A percentile compares a stretch with the other conserved stretches of the same genome.
Evolutionary conservation across 2,113 vertebrate genomes (phyloP).

Genomic region (Lycocorax pyrrhopterus): DNA sequence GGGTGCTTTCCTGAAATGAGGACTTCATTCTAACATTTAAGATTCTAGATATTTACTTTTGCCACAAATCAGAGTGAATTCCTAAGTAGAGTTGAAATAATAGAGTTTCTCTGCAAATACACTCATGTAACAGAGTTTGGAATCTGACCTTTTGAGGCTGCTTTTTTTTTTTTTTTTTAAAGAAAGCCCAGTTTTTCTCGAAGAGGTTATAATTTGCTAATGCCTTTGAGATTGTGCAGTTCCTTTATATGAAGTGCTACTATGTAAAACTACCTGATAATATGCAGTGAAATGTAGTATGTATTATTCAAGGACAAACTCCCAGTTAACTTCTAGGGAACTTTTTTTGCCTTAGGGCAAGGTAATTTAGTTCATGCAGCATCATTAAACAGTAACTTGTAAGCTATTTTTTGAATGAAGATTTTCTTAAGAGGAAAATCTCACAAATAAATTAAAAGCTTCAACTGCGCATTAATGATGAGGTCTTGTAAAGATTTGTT

Average conservation of each 20-base stretch:
- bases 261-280: background rate
- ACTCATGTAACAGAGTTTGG: background rate
- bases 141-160: background rate
- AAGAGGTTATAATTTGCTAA: background rate
- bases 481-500: background rate
- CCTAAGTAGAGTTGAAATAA: background rate
- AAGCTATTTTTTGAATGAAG: background rate
- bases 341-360: background rate
- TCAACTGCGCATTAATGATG: background rate
- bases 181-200: background rate
- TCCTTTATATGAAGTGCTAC: background rate
- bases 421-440: background rate
- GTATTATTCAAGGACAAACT: background rate
- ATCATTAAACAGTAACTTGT: background rate
- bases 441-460: background rate
- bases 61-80: background rate
- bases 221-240: background rate
- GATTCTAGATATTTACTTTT: background rate
- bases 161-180: background rate
- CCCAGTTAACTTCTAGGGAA: background rate
- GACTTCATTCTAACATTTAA: background rate
- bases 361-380: background rate
- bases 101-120: background rate
- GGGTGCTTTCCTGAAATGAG: background rate
- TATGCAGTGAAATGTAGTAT: background rate